Conservation (phyloP, 37 sponge, comb jelly and placozoan genomes). For the Halichondria panicea region DNA sequence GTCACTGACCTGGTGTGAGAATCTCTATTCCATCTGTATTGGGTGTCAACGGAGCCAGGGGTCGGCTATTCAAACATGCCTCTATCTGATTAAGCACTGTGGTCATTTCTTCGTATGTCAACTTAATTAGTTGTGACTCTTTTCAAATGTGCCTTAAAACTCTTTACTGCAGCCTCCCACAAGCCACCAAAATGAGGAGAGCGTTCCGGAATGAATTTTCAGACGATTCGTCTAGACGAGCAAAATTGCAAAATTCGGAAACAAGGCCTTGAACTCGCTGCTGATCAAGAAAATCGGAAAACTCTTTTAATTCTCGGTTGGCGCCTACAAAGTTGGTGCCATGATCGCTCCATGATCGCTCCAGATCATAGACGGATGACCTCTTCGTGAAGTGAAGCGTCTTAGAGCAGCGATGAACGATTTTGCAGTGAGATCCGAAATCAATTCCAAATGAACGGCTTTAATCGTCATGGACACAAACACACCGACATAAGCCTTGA, state of each 20-base stretch:
- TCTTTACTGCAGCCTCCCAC: constrained; percentile 15
- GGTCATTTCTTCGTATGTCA: constrained; percentile 7
- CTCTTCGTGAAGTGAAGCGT: constrained; percentile 13
- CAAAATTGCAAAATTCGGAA: constrained; percentile 8
- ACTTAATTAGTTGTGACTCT: neutral
- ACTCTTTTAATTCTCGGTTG: constrained; percentile 19
- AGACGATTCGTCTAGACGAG: constrained; percentile 10
- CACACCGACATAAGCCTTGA: constrained; percentile 33
- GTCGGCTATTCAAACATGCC: constrained; percentile 19
- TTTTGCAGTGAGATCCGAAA: constrained; percentile 19
- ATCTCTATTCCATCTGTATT: neutral
- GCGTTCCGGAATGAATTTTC: constrained; percentile 21
- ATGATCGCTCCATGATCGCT: no score
- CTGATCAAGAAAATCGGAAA: neutral
- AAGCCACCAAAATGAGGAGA: constrained; percentile 34
- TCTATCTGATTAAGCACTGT: constrained; percentile 8
- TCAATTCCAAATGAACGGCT: constrained; percentile 41
- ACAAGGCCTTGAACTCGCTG: neutral
- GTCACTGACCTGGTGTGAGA: constrained; percentile 29
- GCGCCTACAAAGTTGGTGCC: constrained; percentile 42
- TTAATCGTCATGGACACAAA: constrained; percentile 24
- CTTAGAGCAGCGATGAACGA: constrained; percentile 18
- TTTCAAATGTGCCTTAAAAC: neutral
- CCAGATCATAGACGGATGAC: neutral
- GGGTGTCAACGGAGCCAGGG: constrained; percentile 4